Evolutionary conservation across 2,113 vertebrate genomes (phyloP).

Genomic region (cattle (Bos taurus)): ARS-UCD2.0 NC_037338.1:11109501-11110000

Average conservation of each 20-base stretch:
- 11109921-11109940: not conserved
- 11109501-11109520: not conserved
- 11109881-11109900: not conserved
- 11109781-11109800: not conserved
- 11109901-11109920: not conserved
- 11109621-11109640: not conserved
- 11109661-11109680: not conserved
- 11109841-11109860: not conserved
- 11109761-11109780: not conserved
- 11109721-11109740: slow-evolving; percentile 25
- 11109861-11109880: not conserved
- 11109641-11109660: not conserved
- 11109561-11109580: not conserved
- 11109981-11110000: not conserved
- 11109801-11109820: not conserved
- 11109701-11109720: not conserved
- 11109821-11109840: not conserved
- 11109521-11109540: not conserved
- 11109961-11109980: not conserved
- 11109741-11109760: slow-evolving; percentile 20
- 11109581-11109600: not conserved
- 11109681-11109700: not conserved
- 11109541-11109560: not conserved
- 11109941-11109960: not conserved
- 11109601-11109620: not conserved